Percentiles rank a stretch among this genome's conserved stretches.
Evolutionary conservation across 2,113 vertebrate genomes (phyloP).

Genomic region (Glaucomys volans): DNA sequence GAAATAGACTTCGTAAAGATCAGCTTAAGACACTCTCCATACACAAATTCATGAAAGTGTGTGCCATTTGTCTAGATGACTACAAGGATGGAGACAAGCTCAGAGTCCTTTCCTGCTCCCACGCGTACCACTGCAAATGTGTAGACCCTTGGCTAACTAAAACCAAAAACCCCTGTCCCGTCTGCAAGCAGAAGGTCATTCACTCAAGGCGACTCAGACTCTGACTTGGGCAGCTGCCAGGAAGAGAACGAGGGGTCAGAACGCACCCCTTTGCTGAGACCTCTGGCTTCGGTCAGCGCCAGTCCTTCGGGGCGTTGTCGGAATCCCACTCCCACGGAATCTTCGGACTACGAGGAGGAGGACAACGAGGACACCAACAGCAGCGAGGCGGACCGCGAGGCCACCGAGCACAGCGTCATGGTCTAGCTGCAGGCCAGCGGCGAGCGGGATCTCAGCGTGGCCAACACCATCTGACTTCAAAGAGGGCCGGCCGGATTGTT

Average conservation of each 20-base stretch:
- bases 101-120: conserved; percentile 97
- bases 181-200: conserved; percentile 99
- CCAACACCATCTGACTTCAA: conserved; percentile 89
- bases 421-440: conserved; percentile 93
- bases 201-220: conserved; percentile 97
- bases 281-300: conserved; percentile 93
- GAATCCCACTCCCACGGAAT: conserved; percentile 92
- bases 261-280: conserved; percentile 95
- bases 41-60: too few species aligned
- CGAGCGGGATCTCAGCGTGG: conserved; percentile 85
- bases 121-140: conserved; percentile 99
- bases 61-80: conserved; percentile 98
- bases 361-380: conserved; percentile 91
- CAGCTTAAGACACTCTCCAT: too few species aligned
- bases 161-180: conserved; percentile 98
- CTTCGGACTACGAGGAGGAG: conserved; percentile 94
- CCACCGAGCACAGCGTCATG: conserved; percentile 91
- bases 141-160: conserved; percentile 99
- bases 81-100: conserved; percentile 98
- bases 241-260: conserved; percentile 96
- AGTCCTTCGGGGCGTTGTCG: conserved; percentile 95
- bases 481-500: too few species aligned
- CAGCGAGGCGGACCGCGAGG: conserved; percentile 90
- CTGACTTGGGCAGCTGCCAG: conserved; percentile 94
- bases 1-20: too few species aligned